These are phyloP conservation scores for Galagoides demidoff DNA, from an alignment of 2,797 vertebrate species.

Conservation along the genomic window DNA sequence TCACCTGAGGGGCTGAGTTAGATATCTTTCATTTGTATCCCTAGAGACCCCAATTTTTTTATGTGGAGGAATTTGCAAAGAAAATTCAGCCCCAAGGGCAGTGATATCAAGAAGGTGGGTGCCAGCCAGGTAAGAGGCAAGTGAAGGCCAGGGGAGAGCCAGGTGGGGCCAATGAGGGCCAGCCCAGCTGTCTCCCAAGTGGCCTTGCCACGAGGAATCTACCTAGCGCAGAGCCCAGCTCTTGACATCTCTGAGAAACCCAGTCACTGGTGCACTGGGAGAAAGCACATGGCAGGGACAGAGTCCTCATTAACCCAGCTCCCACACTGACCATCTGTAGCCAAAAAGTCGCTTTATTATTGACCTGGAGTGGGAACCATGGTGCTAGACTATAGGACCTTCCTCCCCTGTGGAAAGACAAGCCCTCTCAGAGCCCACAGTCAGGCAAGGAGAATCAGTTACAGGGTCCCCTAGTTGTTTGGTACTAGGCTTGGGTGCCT, in stretches of 20 bases:
- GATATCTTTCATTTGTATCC: neutral
- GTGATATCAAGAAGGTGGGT: neutral
- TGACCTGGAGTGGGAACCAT: neutral
- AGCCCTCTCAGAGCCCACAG: neutral
- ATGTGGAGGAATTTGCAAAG: neutral
- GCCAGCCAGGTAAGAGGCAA: neutral
- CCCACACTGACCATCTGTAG: neutral
- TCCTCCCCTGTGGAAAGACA: neutral
- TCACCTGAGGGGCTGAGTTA: neutral
- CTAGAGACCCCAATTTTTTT: neutral
- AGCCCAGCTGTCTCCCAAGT: neutral
- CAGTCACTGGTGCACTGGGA: neutral
- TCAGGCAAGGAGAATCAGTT: neutral
- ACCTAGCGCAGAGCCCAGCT: neutral
- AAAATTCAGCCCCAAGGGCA: neutral
- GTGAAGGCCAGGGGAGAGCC: no score
- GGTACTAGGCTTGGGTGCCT: no score
- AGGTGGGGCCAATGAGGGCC: no score
- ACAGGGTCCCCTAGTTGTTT: neutral
- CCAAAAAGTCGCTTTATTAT: neutral
- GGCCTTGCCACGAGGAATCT: neutral
- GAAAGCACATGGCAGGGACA: neutral
- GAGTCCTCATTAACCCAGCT: neutral
- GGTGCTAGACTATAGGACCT: neutral
- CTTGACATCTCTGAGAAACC: neutral